Conservation (phyloP, 1,140 invertebrate genomes). For the Aphis craccivora region DNA sequence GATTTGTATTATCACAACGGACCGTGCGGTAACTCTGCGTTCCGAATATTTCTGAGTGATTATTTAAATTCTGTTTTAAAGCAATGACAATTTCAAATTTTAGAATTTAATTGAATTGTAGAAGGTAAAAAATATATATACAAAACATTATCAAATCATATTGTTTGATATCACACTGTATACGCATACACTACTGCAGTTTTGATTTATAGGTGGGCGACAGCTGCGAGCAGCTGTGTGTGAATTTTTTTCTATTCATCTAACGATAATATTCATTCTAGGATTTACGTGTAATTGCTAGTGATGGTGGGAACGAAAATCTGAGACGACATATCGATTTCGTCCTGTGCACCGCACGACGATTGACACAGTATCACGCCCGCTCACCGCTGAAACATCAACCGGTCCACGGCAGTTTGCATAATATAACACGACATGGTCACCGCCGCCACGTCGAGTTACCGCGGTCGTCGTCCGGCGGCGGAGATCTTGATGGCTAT, state of each 20-base stretch:
- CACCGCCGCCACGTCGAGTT: not conserved
- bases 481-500: not conserved
- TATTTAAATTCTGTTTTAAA: too few species aligned
- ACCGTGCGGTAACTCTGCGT: too few species aligned
- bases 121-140: too few species aligned
- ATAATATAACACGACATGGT: not conserved
- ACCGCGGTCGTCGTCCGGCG: not conserved
- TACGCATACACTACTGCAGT: not conserved
- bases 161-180: not conserved
- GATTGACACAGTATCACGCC: not conserved
- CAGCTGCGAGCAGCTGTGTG: not conserved
- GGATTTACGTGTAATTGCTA: not conserved
- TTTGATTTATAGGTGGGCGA: not conserved
- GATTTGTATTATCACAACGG: too few species aligned
- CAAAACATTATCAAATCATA: not conserved
- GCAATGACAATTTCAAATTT: too few species aligned
- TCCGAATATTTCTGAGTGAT: too few species aligned
- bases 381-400: not conserved
- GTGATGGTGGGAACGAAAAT: slow-evolving; percentile 16
- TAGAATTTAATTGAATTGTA: too few species aligned
- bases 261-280: not conserved
- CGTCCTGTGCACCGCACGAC: not conserved
- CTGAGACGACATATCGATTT: not conserved
- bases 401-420: not conserved
- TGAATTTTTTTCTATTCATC: not conserved